Evolutionary conservation across 2,888 invertebrate genomes (phyloP).

Genomic region (Amorpha juglandis): DNA sequence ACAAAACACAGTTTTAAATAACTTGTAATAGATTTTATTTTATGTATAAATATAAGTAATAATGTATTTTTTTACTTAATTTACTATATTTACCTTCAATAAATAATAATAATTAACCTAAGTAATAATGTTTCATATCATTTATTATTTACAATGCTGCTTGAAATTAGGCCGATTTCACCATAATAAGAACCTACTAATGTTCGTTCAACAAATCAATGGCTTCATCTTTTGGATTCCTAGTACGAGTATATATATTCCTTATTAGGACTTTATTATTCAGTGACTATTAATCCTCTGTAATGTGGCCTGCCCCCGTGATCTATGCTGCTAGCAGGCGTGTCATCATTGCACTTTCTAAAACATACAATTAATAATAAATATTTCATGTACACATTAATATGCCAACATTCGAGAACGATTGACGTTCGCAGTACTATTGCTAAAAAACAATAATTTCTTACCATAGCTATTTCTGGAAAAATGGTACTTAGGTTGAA

Average conservation of each 20-base stretch:
- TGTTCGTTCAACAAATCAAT: no score
- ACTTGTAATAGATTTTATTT: neutral
- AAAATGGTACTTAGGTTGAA: conserved; percentile 93
- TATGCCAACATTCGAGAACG: no score
- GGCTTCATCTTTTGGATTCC: no score
- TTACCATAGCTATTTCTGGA: conserved; percentile 90
- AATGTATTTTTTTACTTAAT: neutral
- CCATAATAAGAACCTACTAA: no score
- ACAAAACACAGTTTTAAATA: neutral
- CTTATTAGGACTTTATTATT: neutral
- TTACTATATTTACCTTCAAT: neutral
- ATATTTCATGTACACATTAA: neutral
- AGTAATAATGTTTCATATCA: neutral
- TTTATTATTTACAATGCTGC: conserved; percentile 21
- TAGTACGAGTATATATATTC: no score
- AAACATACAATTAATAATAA: conserved; percentile 42
- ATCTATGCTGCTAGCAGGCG: neutral
- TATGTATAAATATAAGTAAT: conserved; percentile 13
- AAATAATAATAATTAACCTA: neutral
- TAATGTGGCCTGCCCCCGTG: no score
- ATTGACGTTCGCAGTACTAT: no score
- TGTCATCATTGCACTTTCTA: conserved; percentile 76
- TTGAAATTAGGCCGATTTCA: no score
- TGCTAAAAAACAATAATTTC: conserved; percentile 34
- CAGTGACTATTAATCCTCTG: neutral